Percentiles rank a stretch among this genome's conserved stretches.
Conservation (phyloP, 2,113 vertebrate genomes). For the Oplegnathus fasciatus region DNA sequence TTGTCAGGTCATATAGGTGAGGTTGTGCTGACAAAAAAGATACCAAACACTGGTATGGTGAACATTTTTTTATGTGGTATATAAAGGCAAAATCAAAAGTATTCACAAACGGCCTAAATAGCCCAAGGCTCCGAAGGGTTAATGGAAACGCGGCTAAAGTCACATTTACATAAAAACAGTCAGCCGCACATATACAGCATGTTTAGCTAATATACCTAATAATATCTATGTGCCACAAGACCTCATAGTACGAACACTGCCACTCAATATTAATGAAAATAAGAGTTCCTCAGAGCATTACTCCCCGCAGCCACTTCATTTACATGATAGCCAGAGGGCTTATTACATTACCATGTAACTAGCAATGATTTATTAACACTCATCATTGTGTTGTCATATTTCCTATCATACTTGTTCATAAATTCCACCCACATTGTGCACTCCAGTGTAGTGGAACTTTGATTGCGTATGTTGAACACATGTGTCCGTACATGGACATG, state of each 20-base stretch:
- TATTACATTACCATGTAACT: constrained; percentile 30
- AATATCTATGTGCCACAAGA: not conserved
- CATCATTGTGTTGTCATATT: constrained; percentile 23
- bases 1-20: too few species aligned
- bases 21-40: too few species aligned
- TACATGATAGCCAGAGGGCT: constrained; percentile 17
- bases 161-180: not conserved
- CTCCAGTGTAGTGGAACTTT: not conserved
- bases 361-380: constrained; percentile 34
- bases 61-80: too few species aligned
- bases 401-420: not conserved
- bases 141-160: too few species aligned
- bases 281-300: constrained; percentile 5
- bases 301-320: constrained; percentile 26
- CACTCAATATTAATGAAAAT: constrained; percentile 19
- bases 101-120: too few species aligned
- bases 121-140: too few species aligned
- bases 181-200: not conserved
- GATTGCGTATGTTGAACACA: not conserved
- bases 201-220: not conserved
- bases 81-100: too few species aligned
- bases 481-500: not conserved
- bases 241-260: not conserved
- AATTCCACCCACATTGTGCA: not conserved
- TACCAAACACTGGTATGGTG: too few species aligned